A percentile compares a stretch with the other conserved stretches of the same genome.
phyloP scores from a whole-genome alignment of 2,888 invertebrate genomes.

The Oegoconia quadripuncta region DNA sequence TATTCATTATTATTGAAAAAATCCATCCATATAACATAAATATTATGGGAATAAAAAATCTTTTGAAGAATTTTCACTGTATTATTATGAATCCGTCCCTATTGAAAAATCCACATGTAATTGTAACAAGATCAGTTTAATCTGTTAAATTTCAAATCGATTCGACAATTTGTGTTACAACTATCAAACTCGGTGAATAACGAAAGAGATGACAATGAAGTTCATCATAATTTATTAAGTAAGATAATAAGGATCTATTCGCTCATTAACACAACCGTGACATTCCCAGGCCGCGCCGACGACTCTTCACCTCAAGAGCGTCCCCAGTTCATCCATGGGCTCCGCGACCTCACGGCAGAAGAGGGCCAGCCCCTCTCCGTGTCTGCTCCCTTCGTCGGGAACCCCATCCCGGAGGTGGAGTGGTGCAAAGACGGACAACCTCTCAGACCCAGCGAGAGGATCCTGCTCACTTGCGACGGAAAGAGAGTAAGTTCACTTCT shows the following conservation, averaged over 20 bases:
- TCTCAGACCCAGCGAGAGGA: constrained; percentile 81
- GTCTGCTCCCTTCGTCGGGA: constrained; percentile 86
- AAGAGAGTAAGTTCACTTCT: constrained; percentile 77
- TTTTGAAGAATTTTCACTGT: no score
- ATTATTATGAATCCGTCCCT: no score
- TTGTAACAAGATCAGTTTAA: no score
- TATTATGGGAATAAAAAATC: no score
- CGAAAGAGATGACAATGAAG: no score
- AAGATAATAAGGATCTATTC: not conserved
- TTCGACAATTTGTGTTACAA: no score
- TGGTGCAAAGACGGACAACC: constrained; percentile 89
- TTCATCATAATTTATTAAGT: no score
- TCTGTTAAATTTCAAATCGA: no score
- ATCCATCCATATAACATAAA: no score
- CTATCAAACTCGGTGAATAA: no score
- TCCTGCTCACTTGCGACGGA: constrained; percentile 90
- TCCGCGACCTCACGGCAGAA: constrained; percentile 87
- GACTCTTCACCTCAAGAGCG: constrained; percentile 85
- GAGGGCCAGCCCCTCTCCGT: constrained; percentile 88
- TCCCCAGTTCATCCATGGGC: constrained; percentile 85
- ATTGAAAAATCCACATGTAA: no score
- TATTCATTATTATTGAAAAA: no score
- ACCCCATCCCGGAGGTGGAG: constrained; percentile 88
- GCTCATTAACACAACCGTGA: not conserved
- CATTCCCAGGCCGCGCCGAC: constrained; percentile 68